These are phyloP conservation scores for Gambusia affinis DNA, from an alignment of 2,113 vertebrate genomes.

Conservation along the genomic window DNA sequence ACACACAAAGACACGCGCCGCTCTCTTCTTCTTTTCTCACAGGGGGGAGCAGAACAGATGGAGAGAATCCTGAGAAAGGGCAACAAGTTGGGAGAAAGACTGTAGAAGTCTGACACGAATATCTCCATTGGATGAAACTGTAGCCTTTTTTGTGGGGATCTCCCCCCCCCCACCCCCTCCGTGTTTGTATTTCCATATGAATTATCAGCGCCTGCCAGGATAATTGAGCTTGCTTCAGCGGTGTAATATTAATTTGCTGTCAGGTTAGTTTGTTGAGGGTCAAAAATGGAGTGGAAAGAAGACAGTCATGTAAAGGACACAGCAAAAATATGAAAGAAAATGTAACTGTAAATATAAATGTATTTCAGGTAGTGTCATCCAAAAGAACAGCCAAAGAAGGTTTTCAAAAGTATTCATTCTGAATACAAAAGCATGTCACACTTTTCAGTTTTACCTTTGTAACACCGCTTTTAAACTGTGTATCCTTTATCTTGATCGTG, in stretches of 20 bases:
- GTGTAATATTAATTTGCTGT: constrained; percentile 34
- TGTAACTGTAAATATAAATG: neutral
- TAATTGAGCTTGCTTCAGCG: constrained; percentile 18
- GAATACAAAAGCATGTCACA: neutral
- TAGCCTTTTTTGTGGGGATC: constrained; percentile 9
- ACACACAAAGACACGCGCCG: constrained; percentile 5
- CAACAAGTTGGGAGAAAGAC: constrained; percentile 26
- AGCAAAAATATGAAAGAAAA: neutral
- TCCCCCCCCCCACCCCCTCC: fast-evolving
- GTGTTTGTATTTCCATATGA: neutral
- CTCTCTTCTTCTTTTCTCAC: neutral
- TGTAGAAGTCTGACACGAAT: constrained; percentile 34
- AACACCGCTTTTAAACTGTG: neutral
- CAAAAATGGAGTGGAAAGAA: neutral
- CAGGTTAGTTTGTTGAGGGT: constrained; percentile 15
- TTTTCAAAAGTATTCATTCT: neutral
- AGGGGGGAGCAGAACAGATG: constrained; percentile 26
- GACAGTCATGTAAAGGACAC: no score
- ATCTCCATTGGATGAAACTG: neutral
- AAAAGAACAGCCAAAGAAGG: neutral
- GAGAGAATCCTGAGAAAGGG: constrained; percentile 33
- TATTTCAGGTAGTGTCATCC: neutral
- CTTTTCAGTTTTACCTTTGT: neutral
- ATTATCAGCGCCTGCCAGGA: neutral
- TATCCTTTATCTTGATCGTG: neutral